phyloP scores from a whole-genome alignment of 2,113 vertebrate species.

The Ciconia boyciana region DNA sequence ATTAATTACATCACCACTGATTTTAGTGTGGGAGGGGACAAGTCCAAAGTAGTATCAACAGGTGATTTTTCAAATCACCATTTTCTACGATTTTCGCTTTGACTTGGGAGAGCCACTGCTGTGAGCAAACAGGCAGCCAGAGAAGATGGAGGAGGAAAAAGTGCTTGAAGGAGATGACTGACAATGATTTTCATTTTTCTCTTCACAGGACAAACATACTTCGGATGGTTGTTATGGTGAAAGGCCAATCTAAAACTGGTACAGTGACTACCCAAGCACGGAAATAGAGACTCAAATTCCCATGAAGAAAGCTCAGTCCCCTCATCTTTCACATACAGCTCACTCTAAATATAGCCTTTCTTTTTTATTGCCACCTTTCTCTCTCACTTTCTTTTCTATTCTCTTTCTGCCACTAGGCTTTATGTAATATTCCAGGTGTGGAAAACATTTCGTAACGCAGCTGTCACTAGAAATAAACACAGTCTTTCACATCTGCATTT shows the following conservation, averaged over 20 bases:
- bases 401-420: not conserved
- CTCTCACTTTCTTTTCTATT: not conserved
- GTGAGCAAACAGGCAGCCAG: not conserved
- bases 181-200: not conserved
- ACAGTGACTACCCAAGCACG: not conserved
- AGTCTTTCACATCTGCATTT: not conserved
- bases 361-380: not conserved
- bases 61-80: not conserved
- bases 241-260: not conserved
- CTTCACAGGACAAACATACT: not conserved
- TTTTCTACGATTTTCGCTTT: not conserved
- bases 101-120: not conserved
- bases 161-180: not conserved
- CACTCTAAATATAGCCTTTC: not conserved
- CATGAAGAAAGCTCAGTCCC: not conserved
- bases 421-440: not conserved
- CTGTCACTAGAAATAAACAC: not conserved
- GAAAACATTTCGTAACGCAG: not conserved
- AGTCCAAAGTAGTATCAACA: not conserved
- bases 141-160: not conserved
- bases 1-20: not conserved
- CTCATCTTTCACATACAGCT: not conserved
- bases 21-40: not conserved
- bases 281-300: not conserved
- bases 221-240: not conserved